Percentiles rank a stretch among this genome's conserved stretches.
Evolutionary conservation across 2,113 vertebrate genomes (phyloP).

Genomic region (Platichthys flesus): DNA sequence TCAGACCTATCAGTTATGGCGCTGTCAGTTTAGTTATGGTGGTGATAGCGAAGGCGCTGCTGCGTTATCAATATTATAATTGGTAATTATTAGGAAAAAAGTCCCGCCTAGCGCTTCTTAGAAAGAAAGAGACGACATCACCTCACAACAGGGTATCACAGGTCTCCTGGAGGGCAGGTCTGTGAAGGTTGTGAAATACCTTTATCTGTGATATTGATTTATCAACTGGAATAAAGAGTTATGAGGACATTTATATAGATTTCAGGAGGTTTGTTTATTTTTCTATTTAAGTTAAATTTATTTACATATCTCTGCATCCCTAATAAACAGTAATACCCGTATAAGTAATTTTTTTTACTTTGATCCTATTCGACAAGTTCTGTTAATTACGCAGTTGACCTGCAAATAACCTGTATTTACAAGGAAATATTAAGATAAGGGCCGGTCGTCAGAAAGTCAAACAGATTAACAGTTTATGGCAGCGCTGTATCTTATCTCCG

Average conservation of each 20-base stretch:
- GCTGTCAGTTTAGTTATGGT: conserved; percentile 32
- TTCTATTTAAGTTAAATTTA: not conserved
- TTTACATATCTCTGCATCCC: not conserved
- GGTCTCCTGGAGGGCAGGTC: not conserved
- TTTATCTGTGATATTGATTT: not conserved
- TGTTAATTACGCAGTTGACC: conserved; percentile 37
- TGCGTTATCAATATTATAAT: conserved; percentile 50
- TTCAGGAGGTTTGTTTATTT: too few species aligned
- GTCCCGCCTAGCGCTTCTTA: conserved; percentile 1
- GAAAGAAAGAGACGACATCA: not conserved
- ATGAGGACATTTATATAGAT: too few species aligned
- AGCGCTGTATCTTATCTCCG: conserved; percentile 58
- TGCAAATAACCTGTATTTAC: conserved; percentile 55
- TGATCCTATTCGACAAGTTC: conserved; percentile 14
- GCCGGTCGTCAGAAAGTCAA: conserved; percentile 64
- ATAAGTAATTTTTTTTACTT: conserved; percentile 8
- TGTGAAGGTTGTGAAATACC: not conserved
- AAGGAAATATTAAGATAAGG: conserved; percentile 74
- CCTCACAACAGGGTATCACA: not conserved
- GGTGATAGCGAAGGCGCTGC: conserved; percentile 31
- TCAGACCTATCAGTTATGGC: conserved; percentile 53
- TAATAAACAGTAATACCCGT: not conserved
- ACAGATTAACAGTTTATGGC: conserved; percentile 35
- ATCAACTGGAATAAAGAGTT: not conserved
- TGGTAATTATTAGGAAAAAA: conserved; percentile 49